A percentile compares a stretch with the other conserved stretches of the same genome.
These are phyloP conservation scores for Sminthurides bifidus DNA, from an alignment of 1,140 invertebrate genomes.

Conservation along the genomic window DNA sequence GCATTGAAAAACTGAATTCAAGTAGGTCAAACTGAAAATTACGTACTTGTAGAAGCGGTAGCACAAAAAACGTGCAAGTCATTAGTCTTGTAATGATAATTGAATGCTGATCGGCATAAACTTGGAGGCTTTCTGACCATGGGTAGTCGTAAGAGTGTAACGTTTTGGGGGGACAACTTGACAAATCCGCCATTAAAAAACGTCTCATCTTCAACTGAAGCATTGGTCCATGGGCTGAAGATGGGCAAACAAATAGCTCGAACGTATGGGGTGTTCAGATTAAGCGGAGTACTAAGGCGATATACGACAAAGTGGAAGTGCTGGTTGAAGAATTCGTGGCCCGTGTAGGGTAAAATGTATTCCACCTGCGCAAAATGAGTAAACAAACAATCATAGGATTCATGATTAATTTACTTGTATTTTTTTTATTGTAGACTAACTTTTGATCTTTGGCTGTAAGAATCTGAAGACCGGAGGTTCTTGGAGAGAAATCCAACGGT, in stretches of 20 bases:
- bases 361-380: constrained; percentile 1
- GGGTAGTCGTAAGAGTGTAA: background rate
- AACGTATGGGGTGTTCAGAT: constrained; percentile 18
- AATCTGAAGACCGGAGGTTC: background rate
- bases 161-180: background rate
- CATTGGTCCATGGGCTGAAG: background rate
- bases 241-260: constrained; percentile 11
- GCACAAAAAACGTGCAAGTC: too few species aligned
- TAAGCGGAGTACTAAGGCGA: constrained; percentile 20
- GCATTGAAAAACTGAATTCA: too few species aligned
- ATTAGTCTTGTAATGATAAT: background rate
- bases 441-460: background rate
- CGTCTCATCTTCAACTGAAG: background rate
- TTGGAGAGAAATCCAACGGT: background rate
- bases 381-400: too few species aligned
- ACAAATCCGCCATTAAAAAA: background rate
- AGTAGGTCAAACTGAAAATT: too few species aligned
- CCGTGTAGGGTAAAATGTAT: constrained; percentile 14
- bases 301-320: constrained; percentile 20
- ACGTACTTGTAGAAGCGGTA: too few species aligned
- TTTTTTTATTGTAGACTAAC: too few species aligned
- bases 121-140: background rate
- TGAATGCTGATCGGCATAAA: background rate
- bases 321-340: constrained; percentile 9
- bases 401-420: too few species aligned